phyloP scores from a whole-genome alignment of 2,113 vertebrate genomes.

The Mus spicilegus region DNA sequence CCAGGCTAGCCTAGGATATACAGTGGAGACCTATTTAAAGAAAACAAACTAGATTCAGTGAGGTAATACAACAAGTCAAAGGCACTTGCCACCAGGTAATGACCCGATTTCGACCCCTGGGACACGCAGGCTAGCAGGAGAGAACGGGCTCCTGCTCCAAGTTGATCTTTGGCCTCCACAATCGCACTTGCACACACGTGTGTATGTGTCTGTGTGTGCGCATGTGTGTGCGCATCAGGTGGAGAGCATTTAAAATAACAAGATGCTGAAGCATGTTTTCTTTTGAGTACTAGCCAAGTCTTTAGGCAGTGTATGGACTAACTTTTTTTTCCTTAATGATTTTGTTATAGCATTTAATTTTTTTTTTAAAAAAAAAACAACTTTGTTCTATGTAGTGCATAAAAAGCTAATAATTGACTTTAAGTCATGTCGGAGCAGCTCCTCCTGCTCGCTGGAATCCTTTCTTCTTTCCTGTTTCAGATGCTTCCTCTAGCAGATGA shows the following conservation, averaged over 20 bases:
- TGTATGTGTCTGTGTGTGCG: not conserved
- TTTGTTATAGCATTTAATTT: not conserved
- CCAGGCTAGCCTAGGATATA: not conserved
- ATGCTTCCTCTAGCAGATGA: not conserved
- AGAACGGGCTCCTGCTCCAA: not conserved
- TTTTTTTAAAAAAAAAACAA: not conserved
- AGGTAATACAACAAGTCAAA: not conserved
- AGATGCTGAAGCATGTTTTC: not conserved
- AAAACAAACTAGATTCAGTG: not conserved
- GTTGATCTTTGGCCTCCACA: not conserved
- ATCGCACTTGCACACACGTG: too few species aligned
- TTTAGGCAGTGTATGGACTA: not conserved
- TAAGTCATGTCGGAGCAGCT: not conserved
- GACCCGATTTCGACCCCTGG: not conserved
- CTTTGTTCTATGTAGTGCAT: not conserved
- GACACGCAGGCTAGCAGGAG: not conserved
- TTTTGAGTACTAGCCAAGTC: not conserved
- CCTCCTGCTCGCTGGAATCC: not conserved
- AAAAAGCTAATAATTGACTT: conserved; percentile 42
- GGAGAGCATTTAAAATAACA: not conserved
- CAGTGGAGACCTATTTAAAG: not conserved
- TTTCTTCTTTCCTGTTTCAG: not conserved
- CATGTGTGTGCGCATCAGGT: not conserved
- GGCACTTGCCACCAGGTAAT: not conserved
- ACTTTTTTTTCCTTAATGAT: conserved; percentile 24